Conservation (phyloP, 1,140 invertebrate species). For the Coptotermes formosanus region DNA sequence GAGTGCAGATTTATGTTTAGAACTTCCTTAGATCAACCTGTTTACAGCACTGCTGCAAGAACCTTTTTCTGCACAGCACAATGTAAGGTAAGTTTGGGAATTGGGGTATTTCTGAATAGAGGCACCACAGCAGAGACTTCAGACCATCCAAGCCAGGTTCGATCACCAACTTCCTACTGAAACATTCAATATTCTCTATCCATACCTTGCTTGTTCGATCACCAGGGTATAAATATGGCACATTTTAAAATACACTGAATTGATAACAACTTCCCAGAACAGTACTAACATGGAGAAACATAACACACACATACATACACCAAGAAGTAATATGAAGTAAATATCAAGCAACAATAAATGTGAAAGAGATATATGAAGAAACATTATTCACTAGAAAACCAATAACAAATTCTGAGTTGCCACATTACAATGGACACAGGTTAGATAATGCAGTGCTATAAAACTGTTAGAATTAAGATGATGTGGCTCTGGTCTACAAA, state of each 20-base stretch:
- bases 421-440: neutral
- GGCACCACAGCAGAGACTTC: neutral
- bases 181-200: neutral
- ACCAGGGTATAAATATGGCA: neutral
- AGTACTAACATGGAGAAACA: neutral
- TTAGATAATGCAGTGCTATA: neutral
- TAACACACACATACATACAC: neutral
- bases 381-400: neutral
- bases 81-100: neutral
- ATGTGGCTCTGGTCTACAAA: neutral
- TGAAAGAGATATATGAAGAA: neutral
- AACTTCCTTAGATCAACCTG: neutral
- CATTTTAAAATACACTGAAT: neutral
- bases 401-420: neutral
- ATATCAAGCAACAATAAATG: neutral
- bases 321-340: neutral
- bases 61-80: neutral
- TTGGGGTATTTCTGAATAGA: neutral
- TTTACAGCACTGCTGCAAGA: neutral
- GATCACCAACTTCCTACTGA: neutral
- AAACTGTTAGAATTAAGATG: neutral
- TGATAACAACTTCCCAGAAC: neutral
- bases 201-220: neutral
- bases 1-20: neutral
- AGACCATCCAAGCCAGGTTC: slow-evolving; percentile 9